phyloP scores from a whole-genome alignment of 2,113 vertebrate species.

The Phycodurus eques region DNA sequence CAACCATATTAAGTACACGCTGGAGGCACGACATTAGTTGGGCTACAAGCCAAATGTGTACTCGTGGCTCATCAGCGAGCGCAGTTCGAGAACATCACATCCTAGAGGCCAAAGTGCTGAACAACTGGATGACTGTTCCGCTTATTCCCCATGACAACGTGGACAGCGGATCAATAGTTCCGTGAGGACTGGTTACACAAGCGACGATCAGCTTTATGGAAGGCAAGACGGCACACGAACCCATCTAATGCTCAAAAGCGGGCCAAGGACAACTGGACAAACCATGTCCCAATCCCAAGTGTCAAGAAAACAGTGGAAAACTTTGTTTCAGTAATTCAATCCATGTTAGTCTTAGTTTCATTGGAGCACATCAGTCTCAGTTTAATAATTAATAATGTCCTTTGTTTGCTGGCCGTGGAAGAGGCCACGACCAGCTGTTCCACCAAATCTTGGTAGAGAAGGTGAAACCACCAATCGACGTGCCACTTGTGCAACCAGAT shows the following conservation, averaged over 20 bases:
- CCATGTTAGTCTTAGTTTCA: not conserved
- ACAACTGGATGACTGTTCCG: not conserved
- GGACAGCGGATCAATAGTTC: not conserved
- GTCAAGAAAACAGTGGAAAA: not conserved
- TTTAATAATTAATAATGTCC: not conserved
- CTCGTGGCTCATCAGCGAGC: not conserved
- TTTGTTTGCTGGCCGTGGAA: not conserved
- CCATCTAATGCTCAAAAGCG: not conserved
- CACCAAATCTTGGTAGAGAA: not conserved
- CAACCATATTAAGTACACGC: not conserved
- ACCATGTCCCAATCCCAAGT: not conserved
- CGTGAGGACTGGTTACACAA: too few species aligned
- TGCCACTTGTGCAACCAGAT: not conserved
- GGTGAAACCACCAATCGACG: not conserved
- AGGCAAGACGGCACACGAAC: not conserved
- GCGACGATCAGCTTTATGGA: not conserved
- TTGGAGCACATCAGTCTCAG: not conserved
- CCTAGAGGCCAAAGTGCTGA: not conserved
- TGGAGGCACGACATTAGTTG: not conserved
- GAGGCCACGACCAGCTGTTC: not conserved
- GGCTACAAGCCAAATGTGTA: not conserved
- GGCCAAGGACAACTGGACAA: not conserved
- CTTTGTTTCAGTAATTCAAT: not conserved
- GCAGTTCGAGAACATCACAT: not conserved
- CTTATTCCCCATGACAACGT: not conserved